Evolutionary conservation across 2,888 invertebrate species (phyloP).

Genomic region (Hartigia nigra): DNA sequence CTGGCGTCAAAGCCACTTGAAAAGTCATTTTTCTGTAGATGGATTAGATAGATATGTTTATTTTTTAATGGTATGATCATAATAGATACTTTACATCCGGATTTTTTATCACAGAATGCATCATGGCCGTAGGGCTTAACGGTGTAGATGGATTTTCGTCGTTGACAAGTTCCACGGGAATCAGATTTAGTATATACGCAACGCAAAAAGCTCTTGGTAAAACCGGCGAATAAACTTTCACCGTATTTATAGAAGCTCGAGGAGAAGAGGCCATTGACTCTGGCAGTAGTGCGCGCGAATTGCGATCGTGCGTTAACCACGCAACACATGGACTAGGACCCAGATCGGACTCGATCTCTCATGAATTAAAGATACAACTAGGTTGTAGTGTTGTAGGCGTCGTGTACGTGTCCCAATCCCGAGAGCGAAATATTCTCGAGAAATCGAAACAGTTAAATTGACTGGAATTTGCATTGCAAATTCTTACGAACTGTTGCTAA

Average conservation of each 20-base stretch:
- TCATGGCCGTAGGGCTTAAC: not conserved
- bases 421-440: conserved; percentile 5
- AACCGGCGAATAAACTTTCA: conserved; percentile 18
- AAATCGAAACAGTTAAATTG: conserved; percentile 20
- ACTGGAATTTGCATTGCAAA: conserved; percentile 16
- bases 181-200: not conserved
- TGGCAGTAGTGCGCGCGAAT: conserved; percentile 4
- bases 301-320: not conserved
- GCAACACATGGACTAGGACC: not conserved
- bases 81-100: not conserved
- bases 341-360: not conserved
- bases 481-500: not conserved
- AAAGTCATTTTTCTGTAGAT: not conserved
- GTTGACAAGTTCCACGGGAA: not conserved
- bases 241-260: conserved; percentile 22
- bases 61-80: not conserved
- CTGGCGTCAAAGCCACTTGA: not conserved
- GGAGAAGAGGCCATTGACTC: conserved; percentile 18
- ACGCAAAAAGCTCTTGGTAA: not conserved
- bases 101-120: not conserved
- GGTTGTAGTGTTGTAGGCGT: not conserved
- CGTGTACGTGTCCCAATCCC: too few relatives aligned
- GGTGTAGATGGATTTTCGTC: not conserved
- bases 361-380: conserved; percentile 2
- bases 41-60: not conserved